Conservation (phyloP, 2,888 invertebrate species). For the Diarsia brunnea region DNA sequence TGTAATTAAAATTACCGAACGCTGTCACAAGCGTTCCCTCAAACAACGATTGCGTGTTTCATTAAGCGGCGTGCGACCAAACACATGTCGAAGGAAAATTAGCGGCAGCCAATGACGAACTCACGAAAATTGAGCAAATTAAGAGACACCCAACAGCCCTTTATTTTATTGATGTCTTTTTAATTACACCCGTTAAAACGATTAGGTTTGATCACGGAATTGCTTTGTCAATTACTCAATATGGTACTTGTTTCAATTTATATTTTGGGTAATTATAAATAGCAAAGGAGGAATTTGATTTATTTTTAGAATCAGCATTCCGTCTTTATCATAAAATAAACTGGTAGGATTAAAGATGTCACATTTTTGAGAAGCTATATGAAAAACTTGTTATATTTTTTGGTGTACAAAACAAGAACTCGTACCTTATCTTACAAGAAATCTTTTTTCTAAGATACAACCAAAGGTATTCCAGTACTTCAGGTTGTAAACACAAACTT, state of each 20-base stretch:
- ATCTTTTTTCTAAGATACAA: slow-evolving; percentile 55
- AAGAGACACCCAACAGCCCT: slow-evolving; percentile 72
- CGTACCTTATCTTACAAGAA: slow-evolving; percentile 49
- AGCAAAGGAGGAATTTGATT: neutral
- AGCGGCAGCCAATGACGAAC: slow-evolving; percentile 71
- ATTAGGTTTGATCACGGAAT: slow-evolving; percentile 40
- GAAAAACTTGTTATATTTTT: slow-evolving; percentile 46
- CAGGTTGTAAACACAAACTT: slow-evolving; percentile 42
- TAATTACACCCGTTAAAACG: slow-evolving; percentile 70
- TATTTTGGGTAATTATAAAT: neutral
- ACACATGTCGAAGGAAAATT: slow-evolving; percentile 75
- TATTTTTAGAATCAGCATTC: neutral
- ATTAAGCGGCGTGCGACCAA: slow-evolving; percentile 76
- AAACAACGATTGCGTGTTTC: slow-evolving; percentile 54
- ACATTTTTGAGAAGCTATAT: slow-evolving; percentile 28
- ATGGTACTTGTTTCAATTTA: neutral
- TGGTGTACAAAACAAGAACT: slow-evolving; percentile 45
- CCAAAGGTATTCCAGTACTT: slow-evolving; percentile 37
- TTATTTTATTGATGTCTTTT: slow-evolving; percentile 73
- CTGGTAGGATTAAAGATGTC: neutral
- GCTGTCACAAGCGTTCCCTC: slow-evolving; percentile 43
- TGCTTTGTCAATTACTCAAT: slow-evolving; percentile 37
- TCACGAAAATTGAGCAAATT: slow-evolving; percentile 75
- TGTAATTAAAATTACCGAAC: slow-evolving; percentile 57
- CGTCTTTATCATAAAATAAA: neutral